These are phyloP conservation scores for Drosophila simulans DNA, from an alignment of 1,140 invertebrate species.

Conservation along the genomic window DNA sequence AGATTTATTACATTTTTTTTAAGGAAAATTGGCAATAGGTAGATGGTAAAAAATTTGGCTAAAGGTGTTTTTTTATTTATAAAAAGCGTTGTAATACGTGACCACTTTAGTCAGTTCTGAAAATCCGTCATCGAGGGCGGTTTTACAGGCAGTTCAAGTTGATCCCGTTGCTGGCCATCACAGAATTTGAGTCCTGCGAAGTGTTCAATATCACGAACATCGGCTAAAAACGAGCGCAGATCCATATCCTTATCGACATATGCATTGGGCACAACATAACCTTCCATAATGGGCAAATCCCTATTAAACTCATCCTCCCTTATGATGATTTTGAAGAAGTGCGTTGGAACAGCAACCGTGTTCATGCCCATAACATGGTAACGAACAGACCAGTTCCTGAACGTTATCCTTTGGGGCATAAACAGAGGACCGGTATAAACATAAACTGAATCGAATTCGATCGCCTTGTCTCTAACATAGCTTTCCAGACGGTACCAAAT, in stretches of 20 bases:
- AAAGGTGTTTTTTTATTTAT: too few relatives aligned
- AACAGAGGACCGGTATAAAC: conserved; percentile 98
- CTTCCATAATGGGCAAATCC: conserved; percentile 92
- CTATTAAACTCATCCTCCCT: conserved; percentile 87
- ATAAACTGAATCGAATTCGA: conserved; percentile 93
- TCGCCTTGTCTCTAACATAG: conserved; percentile 92
- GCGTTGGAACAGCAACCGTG: conserved; percentile 98
- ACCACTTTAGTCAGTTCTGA: background rate
- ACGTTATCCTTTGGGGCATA: conserved; percentile 92
- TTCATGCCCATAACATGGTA: conserved; percentile 98
- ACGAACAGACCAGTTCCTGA: conserved; percentile 96
- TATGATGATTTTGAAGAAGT: conserved; percentile 98
- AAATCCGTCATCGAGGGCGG: background rate
- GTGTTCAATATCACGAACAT: conserved; percentile 94
- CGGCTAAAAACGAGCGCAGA: conserved; percentile 91
- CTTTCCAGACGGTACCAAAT: conserved; percentile 96
- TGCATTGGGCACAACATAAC: conserved; percentile 97
- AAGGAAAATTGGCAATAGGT: too few relatives aligned
- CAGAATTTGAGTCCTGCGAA: conserved; percentile 97
- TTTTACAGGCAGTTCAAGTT: background rate
- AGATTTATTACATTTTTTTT: too few relatives aligned
- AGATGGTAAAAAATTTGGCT: too few relatives aligned
- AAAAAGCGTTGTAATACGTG: too few relatives aligned
- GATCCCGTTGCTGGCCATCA: conserved; percentile 87
- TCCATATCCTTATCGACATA: conserved; percentile 91